Evolutionary conservation across 2,888 invertebrate genomes (phyloP), one percentile per base, ranked within the genome.

Genomic region (Xestia sexstrigata): DNA sequence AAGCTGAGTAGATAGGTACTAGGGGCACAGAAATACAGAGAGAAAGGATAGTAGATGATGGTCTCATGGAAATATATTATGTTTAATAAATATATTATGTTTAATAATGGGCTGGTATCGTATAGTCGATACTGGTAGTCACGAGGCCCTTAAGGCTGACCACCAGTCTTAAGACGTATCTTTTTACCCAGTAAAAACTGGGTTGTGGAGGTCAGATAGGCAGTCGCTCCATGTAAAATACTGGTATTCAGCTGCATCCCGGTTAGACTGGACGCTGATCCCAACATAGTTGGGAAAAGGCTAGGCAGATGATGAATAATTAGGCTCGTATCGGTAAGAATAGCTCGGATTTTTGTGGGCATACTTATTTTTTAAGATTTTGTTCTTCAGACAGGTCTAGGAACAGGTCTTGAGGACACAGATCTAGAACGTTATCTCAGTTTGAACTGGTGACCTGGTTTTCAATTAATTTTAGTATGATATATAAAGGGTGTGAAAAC

Each of bases 1-100:
- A 58, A 39, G 58, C 47, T 11, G 39, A 52, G 82, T 70, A 45
- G n/a, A 17, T 47, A 58, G 11, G 5, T 39, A 69, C 60, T 9
- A 4, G 26, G 23, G 20, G 35, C 9, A 35, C 15, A 17, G 60
- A 58, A 0, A n/a, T n/a, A 35, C 20, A 39, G 26, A 74, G 26
- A 20, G 3, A 49, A 74, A 62, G 49, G 42, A 42, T 17, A n/a
- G 3, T 11, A 30, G 5, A 8, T 11, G 35, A 3, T 9, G 55
- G 20, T 17, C 26, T 26, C 5, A 47, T 42, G 42, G 42, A 15
- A 42, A 60, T 17, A 20, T 4, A 58, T 58, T 6, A 52, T n/a
- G 23, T 52, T 23, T 52, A n/a, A n/a, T n/a, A 15, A 39, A 60
- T 17, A 20, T 4, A 58, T 58, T 6, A 52, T n/a, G 23, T 52